phyloP scores from a whole-genome alignment of 2,113 vertebrate genomes.

The Ovibos moschatus region DNA sequence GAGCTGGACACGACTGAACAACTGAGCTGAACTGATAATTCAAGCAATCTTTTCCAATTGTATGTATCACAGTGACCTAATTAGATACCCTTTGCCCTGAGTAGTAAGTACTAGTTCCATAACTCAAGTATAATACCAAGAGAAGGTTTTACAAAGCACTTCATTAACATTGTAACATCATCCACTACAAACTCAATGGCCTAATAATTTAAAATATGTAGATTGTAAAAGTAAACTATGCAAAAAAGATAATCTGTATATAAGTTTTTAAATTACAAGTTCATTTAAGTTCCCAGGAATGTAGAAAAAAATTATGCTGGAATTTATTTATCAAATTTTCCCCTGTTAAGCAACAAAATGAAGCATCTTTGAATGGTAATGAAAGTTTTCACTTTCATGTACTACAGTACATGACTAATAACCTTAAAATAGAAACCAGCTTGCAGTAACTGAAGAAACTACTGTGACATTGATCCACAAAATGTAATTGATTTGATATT shows the following conservation, averaged over 20 bases:
- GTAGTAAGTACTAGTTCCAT: background rate
- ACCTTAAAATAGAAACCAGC: constrained; percentile 51
- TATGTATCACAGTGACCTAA: background rate
- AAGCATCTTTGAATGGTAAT: constrained; percentile 38
- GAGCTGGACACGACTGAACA: background rate
- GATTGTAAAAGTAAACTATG: background rate
- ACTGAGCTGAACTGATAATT: background rate
- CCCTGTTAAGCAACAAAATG: constrained; percentile 21
- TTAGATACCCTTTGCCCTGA: background rate
- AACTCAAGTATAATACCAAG: background rate
- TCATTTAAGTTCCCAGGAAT: background rate
- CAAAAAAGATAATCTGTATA: background rate
- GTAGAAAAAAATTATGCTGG: background rate
- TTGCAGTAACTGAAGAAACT: constrained; percentile 22
- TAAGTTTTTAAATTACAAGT: background rate
- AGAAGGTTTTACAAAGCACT: background rate
- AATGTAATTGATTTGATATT: background rate
- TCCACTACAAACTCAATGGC: background rate
- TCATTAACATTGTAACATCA: background rate
- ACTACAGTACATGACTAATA: constrained; percentile 36
- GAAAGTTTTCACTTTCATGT: constrained; percentile 42
- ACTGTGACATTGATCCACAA: background rate
- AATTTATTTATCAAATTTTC: constrained; percentile 43
- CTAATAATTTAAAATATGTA: constrained; percentile 28
- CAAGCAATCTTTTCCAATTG: background rate